These are phyloP conservation scores for Cryptocephalus moraei DNA, from an alignment of 2,888 invertebrate species.

Conservation along the genomic window DNA sequence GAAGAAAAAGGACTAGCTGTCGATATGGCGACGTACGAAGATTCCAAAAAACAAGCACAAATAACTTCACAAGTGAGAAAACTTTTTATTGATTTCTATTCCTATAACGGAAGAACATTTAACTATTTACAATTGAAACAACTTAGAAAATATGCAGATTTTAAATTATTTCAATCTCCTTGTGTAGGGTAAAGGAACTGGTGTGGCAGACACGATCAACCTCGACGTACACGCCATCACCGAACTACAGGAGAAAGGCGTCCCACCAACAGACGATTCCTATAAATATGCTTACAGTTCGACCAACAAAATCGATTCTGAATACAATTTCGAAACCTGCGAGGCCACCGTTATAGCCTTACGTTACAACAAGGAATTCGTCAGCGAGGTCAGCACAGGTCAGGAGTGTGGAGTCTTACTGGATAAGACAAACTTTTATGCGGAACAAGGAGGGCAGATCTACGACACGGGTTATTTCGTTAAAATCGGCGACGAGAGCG, in stretches of 20 bases:
- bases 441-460: slow-evolving; percentile 98
- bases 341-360: slow-evolving; percentile 73
- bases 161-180: background rate
- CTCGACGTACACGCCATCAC: slow-evolving; percentile 93
- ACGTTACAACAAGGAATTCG: slow-evolving; percentile 57
- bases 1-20: slow-evolving; percentile 87
- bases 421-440: slow-evolving; percentile 92
- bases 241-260: slow-evolving; percentile 67
- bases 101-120: too few species aligned
- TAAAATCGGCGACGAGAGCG: slow-evolving; percentile 71
- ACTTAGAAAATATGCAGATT: too few species aligned
- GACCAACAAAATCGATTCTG: slow-evolving; percentile 51
- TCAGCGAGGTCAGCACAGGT: slow-evolving; percentile 68
- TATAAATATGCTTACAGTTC: slow-evolving; percentile 84
- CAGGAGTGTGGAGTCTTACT: slow-evolving; percentile 87
- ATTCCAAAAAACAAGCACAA: slow-evolving; percentile 81
- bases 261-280: slow-evolving; percentile 81
- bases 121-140: too few species aligned
- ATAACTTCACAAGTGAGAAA: slow-evolving; percentile 63
- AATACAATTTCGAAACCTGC: slow-evolving; percentile 67
- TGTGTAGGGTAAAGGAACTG: slow-evolving; percentile 58
- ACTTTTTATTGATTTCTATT: too few species aligned
- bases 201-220: slow-evolving; percentile 72
- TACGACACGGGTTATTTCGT: slow-evolving; percentile 90
- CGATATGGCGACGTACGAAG: slow-evolving; percentile 86